phyloP scores from a whole-genome alignment of 2,888 invertebrate species.

The Orchesellides sinensis region DNA sequence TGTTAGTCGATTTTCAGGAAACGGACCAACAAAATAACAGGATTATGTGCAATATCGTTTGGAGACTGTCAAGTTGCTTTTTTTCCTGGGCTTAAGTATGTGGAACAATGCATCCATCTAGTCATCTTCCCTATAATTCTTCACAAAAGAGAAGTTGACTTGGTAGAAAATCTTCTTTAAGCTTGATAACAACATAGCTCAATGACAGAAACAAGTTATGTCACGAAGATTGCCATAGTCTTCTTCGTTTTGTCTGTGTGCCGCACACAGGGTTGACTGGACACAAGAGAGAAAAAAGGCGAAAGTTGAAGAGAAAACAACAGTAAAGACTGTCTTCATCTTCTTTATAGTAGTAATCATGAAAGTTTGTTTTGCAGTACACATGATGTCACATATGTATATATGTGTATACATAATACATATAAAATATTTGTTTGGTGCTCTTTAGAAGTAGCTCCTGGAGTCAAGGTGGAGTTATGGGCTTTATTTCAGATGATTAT shows the following conservation, averaged over 20 bases:
- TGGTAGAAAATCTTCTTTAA: constrained; percentile 60
- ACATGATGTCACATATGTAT: background rate
- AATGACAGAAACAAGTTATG: constrained; percentile 13
- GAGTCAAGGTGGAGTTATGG: constrained; percentile 61
- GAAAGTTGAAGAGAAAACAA: background rate
- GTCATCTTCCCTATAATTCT: constrained; percentile 5
- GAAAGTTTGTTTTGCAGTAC: constrained; percentile 5
- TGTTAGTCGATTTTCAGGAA: constrained; percentile 48
- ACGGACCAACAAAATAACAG: constrained; percentile 59
- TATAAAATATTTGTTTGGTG: background rate
- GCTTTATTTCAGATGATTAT: constrained; percentile 68
- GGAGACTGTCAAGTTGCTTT: constrained; percentile 59
- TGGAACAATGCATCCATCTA: constrained; percentile 60
- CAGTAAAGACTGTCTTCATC: constrained; percentile 17
- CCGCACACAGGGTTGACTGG: constrained; percentile 12
- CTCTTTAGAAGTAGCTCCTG: background rate
- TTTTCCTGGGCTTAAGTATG: constrained; percentile 46
- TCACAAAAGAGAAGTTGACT: constrained; percentile 46
- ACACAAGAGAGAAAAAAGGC: background rate
- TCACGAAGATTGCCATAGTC: constrained; percentile 1
- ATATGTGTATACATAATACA: background rate
- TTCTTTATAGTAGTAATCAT: constrained; percentile 28
- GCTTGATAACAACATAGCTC: constrained; percentile 39
- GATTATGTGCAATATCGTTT: constrained; percentile 64
- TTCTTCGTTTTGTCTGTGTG: background rate